Evolutionary conservation across 2,797 vertebrate genomes (phyloP).

Genomic region (Melanotaenia pygmaea): DNA sequence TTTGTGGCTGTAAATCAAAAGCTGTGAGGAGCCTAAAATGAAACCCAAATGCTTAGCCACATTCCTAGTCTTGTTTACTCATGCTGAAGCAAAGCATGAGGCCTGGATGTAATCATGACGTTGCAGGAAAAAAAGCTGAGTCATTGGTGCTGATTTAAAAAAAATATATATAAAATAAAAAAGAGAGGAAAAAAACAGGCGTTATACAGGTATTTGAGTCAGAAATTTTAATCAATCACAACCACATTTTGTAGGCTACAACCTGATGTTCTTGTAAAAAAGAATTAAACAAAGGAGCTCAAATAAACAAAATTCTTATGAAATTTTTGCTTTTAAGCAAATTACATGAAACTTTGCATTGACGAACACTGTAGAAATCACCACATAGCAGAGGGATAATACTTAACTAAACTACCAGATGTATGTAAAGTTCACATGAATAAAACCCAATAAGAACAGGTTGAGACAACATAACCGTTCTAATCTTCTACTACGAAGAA

Average conservation of each 20-base stretch:
- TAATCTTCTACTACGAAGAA: no score
- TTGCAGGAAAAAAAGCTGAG: conserved; percentile 13
- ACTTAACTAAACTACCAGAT: neutral
- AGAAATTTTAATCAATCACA: neutral
- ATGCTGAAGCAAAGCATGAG: neutral
- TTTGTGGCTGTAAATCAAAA: conserved; percentile 39
- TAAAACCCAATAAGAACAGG: neutral
- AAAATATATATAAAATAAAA: no score
- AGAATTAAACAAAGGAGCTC: neutral
- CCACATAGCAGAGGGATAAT: neutral
- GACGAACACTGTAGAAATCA: neutral
- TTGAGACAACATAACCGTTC: no score
- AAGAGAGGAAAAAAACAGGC: neutral
- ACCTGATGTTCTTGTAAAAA: neutral
- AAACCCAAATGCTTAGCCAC: conserved; percentile 59
- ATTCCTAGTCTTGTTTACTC: conserved; percentile 35
- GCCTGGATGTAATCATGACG: conserved; percentile 28
- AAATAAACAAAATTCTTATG: no score
- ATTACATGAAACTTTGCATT: neutral
- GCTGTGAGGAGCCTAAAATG: conserved; percentile 41
- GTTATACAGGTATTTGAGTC: neutral
- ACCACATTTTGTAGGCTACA: neutral
- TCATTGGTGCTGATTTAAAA: conserved; percentile 8
- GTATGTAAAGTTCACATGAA: neutral
- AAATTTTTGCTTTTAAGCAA: no score